A percentile compares a stretch with the other conserved stretches of the same genome.
Evolutionary conservation across 2,888 invertebrate genomes (phyloP).

Genomic region (Thumatha senex): DNA sequence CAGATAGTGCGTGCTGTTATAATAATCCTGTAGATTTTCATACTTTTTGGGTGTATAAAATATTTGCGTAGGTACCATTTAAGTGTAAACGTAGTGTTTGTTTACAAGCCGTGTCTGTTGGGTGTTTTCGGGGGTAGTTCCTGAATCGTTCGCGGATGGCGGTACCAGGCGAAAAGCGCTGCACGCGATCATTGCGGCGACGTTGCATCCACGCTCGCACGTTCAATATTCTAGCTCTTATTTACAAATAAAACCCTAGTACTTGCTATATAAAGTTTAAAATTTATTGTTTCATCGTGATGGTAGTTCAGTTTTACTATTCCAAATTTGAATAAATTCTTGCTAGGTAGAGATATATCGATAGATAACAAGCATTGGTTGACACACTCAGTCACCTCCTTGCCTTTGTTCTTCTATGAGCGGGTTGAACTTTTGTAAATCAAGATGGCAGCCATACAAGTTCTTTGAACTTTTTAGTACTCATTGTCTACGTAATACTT

Average conservation of each 20-base stretch:
- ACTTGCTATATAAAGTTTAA: conserved; percentile 49
- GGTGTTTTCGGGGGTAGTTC: conserved; percentile 68
- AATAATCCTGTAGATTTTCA: conserved; percentile 47
- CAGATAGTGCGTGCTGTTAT: conserved; percentile 40
- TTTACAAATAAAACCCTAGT: conserved; percentile 57
- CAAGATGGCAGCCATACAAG: neutral
- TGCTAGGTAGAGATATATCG: conserved; percentile 21
- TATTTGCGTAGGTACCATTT: too few relatives aligned
- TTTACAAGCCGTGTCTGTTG: conserved; percentile 58
- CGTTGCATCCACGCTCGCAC: conserved; percentile 61
- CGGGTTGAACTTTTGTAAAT: conserved; percentile 11
- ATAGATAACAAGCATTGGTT: conserved; percentile 13
- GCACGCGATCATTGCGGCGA: conserved; percentile 67
- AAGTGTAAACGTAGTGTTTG: conserved; percentile 53
- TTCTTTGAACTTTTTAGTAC: neutral
- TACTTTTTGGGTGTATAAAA: conserved; percentile 27
- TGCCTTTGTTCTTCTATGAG: conserved; percentile 7
- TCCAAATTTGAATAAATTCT: conserved; percentile 45
- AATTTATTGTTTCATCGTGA: conserved; percentile 48
- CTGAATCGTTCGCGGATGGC: conserved; percentile 66
- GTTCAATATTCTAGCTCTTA: conserved; percentile 39
- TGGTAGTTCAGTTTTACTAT: conserved; percentile 48
- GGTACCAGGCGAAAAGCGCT: conserved; percentile 79
- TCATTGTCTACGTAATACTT: neutral
- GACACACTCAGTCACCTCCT: conserved; percentile 15